Evolutionary conservation across 2,113 vertebrate species (phyloP).

Genomic region (Sinocyclocheilus anophthalmus): DNA sequence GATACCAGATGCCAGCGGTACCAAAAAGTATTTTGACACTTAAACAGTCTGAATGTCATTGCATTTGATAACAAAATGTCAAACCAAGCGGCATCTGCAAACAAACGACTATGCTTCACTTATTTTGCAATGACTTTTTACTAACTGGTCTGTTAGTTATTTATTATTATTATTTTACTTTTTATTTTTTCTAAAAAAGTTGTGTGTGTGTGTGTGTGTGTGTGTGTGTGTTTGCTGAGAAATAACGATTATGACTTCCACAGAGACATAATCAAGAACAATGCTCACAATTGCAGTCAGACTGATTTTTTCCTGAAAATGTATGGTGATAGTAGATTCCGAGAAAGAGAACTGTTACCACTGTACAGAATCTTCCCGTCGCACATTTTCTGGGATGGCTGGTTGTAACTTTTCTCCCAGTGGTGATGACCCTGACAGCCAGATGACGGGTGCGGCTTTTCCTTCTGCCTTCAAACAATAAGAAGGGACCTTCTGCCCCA

Average conservation of each 20-base stretch:
- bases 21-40: background rate
- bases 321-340: background rate
- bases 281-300: background rate
- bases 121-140: background rate
- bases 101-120: background rate
- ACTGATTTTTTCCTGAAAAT: background rate
- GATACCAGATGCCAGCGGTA: background rate
- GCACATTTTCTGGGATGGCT: background rate
- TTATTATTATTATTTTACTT: no score
- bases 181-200: no score
- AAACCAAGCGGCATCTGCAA: background rate
- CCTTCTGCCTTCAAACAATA: conserved; percentile 63
- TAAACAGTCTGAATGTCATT: background rate
- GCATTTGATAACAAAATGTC: conserved; percentile 7
- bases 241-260: background rate
- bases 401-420: conserved; percentile 41
- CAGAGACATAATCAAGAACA: background rate
- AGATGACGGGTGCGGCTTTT: conserved; percentile 61
- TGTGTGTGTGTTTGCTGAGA: no score
- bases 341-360: background rate
- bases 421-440: conserved; percentile 54
- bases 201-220: no score
- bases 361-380: background rate
- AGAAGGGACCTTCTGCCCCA: conserved; percentile 46
- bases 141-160: background rate